Percentiles rank a stretch among this genome's conserved stretches.
phyloP scores from a whole-genome alignment of 2,113 vertebrate genomes.

The Loxodonta africana region DNA sequence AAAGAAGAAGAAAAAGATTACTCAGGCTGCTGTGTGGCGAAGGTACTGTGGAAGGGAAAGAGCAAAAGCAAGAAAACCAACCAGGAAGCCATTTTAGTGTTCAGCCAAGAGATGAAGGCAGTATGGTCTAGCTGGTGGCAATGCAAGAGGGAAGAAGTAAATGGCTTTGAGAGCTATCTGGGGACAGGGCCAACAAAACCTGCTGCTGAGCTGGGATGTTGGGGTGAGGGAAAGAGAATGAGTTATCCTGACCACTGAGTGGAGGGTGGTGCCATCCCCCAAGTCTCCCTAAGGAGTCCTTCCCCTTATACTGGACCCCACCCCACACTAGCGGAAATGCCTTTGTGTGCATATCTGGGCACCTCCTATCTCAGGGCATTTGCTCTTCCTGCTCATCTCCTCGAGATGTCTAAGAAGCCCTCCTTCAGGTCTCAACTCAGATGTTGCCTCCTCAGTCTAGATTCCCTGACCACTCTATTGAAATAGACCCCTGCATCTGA shows the following conservation, averaged over 20 bases:
- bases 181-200: background rate
- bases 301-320: background rate
- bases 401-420: background rate
- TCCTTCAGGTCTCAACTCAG: background rate
- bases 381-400: background rate
- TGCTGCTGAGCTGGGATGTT: background rate
- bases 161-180: background rate
- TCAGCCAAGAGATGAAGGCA: background rate
- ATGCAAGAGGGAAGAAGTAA: background rate
- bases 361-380: background rate
- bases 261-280: background rate
- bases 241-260: background rate
- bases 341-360: background rate
- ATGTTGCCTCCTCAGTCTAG: background rate
- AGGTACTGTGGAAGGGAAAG: rapidly evolving
- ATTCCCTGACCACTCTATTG: background rate
- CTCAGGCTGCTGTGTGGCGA: background rate
- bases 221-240: background rate
- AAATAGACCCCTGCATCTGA: background rate
- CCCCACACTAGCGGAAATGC: background rate
- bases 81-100: background rate
- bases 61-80: background rate
- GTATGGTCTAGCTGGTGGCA: rapidly evolving
- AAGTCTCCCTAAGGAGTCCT: background rate
- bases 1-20: background rate